Conservation (phyloP, 2,797 vertebrate genomes). For the Anguilla obscura region DNA sequence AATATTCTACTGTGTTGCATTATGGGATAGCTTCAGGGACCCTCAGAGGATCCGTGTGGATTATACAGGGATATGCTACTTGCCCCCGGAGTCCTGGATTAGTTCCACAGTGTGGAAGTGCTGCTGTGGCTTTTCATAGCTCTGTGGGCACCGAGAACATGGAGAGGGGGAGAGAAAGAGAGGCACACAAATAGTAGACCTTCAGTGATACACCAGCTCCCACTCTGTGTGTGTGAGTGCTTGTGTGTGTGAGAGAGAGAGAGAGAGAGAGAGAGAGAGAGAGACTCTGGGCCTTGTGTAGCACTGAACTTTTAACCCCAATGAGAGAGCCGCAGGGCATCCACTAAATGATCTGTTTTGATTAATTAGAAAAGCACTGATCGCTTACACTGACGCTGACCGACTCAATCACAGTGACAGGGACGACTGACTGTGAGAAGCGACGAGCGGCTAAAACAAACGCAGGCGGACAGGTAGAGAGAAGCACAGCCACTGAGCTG, state of each 20-base stretch:
- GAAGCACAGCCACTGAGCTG: not conserved
- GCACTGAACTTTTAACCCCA: slow-evolving; percentile 62
- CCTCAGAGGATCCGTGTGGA: slow-evolving; percentile 6
- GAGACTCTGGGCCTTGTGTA: slow-evolving; percentile 25
- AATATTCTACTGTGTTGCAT: slow-evolving; percentile 2
- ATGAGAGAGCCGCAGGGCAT: slow-evolving; percentile 49
- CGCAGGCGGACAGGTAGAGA: not conserved
- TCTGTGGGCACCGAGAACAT: not conserved
- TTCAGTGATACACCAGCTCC: slow-evolving; percentile 39
- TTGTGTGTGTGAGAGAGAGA: not conserved
- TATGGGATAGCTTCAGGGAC: not conserved
- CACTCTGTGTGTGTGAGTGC: slow-evolving; percentile 18
- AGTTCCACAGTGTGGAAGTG: not conserved
- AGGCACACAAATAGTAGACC: slow-evolving; percentile 23
- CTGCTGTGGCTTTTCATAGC: not conserved
- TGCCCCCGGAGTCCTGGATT: not conserved
- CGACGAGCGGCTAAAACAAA: not conserved
- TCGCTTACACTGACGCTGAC: slow-evolving; percentile 45
- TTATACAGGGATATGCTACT: not conserved
- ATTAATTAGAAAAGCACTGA: slow-evolving; percentile 54
- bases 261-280: not conserved
- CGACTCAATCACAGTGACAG: slow-evolving; percentile 14
- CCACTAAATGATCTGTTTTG: slow-evolving; percentile 50
- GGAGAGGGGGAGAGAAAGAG: not conserved
- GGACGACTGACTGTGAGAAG: slow-evolving; percentile 28